Evolutionary conservation across 1,140 invertebrate species (phyloP), one percentile per base, ranked within the genome.

Genomic region (Vanessa tameamea): DNA sequence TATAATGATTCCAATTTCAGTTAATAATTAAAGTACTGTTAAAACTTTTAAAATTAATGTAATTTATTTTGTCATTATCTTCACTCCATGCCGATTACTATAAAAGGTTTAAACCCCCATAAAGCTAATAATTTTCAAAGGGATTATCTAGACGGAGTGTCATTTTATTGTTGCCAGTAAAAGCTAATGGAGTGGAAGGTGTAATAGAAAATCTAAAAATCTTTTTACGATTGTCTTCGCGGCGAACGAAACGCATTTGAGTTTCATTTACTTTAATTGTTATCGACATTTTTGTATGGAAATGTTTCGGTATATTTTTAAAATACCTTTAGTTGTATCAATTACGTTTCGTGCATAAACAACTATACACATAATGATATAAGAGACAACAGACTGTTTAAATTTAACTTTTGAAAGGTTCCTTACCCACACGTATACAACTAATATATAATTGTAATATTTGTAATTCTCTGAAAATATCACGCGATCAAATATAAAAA

Each of bases 141-240:
- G 65, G 65, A 67, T 67, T 53, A 67, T 67, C 50, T 67, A 51
- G 48, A 53, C 65, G 65, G 65, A 50, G 65, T 67, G 64, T 67
- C 64, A 53, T 67, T 67, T 67, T 67, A 67, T 51, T 67, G 64
- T 67, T 67, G 48, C 50, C 64, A 67, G 64, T 67, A 67, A 67
- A 67, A 67, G 26, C 50, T 53, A 67, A 67, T 67, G 64, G 64
- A 67, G 64, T 67, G 50, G 23, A 66, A 66, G 64, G 48, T 67
- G 64, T 67, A 53, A 67, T 37, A 67, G 64, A 67, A 67, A 64
- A 67, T 67, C 50, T 67, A 51, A 47, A 67, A 67, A 67, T 67
- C 64, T 31, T 68, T 67, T 68, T 68, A 68, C 65, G 65, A 68
- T 55, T 68, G 51, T 68, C 65, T 68, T 37, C 50, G 51, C 31